Base-by-base conservation (phyloP, 2,113 vertebrate genomes). In the Oryzias javanicus region DNA sequence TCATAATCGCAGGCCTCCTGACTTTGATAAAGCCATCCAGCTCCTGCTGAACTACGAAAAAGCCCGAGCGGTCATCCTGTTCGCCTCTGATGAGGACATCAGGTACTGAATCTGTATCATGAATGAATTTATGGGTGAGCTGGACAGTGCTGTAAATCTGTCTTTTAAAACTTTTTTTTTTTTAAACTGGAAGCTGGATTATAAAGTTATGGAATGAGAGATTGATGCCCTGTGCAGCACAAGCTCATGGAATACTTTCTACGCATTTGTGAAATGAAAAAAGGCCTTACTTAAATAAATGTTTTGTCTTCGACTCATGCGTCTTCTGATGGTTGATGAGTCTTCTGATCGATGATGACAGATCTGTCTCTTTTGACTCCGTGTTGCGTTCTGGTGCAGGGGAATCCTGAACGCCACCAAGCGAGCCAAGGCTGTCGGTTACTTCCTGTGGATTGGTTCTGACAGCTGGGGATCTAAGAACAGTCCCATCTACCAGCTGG, bases 401-500 rank as follows among this genome's bases (percentile, higher is more conserved):
- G 95, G 96, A 10, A 85, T 98, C 75, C 94, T 98, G 27, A 94
- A 95, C 0, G 96, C 96, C 3, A 94, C 91, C 14, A 96, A 96
- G 88, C 90, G 94, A 69, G 94, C 95, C 0, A 93, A 96, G 41
- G 91, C 94, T 78, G 89, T 95, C 1, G 96, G 96, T 0, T 96
- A 98, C 27, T 98, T 98, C 84, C 88, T 98, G 0, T 98, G 96
- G 96, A 93, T 98, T 18, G 96, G 95, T 49, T 98, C 96, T 0
- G 96, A 98, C 90, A 98, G 94, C 22, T 98, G 96, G 96, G 96
- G 96, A n/a, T 93, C 96, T 70, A 98, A 98, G 75, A 78, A 93
- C 72, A 92, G 91, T 65, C 95, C 95, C 0, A 81, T 98, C 49
- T 85, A 94, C 40, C 93, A 94, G 67, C 92, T 96, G 24, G 95